Evolutionary conservation across 2,888 invertebrate species (phyloP).

Genomic region (Micropterix aruncella): DNA sequence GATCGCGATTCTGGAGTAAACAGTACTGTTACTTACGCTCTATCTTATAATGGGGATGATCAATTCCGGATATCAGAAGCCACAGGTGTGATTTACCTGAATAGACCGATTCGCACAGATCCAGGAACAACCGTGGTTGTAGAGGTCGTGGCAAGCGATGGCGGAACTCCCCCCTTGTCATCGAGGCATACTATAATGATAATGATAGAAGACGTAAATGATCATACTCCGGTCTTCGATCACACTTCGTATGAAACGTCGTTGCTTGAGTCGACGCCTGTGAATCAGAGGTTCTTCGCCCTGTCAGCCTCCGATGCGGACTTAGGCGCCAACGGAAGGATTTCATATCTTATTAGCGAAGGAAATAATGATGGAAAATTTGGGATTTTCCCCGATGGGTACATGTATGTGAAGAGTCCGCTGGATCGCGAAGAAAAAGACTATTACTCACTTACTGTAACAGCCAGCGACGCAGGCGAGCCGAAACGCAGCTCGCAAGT

Average conservation of each 20-base stretch:
- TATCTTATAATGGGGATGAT: constrained; percentile 66
- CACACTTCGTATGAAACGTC: constrained; percentile 89
- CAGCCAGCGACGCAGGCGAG: constrained; percentile 67
- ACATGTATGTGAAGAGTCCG: constrained; percentile 70
- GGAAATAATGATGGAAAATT: constrained; percentile 80
- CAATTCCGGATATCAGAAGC: constrained; percentile 74
- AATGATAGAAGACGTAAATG: constrained; percentile 78
- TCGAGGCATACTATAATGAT: constrained; percentile 61
- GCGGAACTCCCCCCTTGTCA: constrained; percentile 59
- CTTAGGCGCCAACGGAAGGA: constrained; percentile 63
- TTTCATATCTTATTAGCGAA: constrained; percentile 71
- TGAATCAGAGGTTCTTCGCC: constrained; percentile 83
- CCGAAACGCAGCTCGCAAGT: constrained; percentile 72
- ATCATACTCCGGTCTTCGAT: constrained; percentile 90
- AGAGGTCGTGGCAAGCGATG: constrained; percentile 78
- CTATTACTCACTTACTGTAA: constrained; percentile 79
- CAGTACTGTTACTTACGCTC: constrained; percentile 66
- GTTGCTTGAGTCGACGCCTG: constrained; percentile 75
- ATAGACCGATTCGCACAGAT: constrained; percentile 61
- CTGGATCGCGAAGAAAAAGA: constrained; percentile 85
- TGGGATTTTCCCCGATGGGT: constrained; percentile 92
- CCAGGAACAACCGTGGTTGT: constrained; percentile 57
- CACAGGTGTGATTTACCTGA: constrained; percentile 80
- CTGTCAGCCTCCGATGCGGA: constrained; percentile 84
- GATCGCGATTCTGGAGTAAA: constrained; percentile 87